A percentile compares a stretch with the other conserved stretches of the same genome.
phyloP scores from a whole-genome alignment of 1,140 invertebrate species.

The Dinoponera quadriceps region DNA sequence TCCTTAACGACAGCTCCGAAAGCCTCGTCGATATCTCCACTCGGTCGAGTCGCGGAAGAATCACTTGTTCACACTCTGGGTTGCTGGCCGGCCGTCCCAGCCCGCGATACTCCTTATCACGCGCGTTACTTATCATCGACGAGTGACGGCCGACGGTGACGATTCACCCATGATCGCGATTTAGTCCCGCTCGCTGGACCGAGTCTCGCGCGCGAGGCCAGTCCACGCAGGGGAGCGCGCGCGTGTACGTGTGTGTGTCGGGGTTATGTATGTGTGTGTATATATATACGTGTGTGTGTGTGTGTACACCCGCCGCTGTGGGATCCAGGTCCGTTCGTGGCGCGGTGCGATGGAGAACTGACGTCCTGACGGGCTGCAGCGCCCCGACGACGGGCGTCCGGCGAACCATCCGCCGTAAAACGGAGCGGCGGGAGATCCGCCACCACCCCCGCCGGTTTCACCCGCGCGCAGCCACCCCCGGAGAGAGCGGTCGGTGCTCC shows the following conservation, averaged over 20 bases:
- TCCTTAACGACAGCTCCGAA: not conserved
- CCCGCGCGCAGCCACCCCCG: constrained; percentile 39
- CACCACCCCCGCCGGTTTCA: constrained; percentile 35
- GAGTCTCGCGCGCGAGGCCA: constrained; percentile 14
- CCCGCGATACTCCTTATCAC: not conserved
- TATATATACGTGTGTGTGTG: constrained; percentile 29
- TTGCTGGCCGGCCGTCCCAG: no score
- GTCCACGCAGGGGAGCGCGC: constrained; percentile 16
- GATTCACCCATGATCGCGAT: constrained; percentile 45
- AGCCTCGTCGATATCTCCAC: constrained; percentile 28
- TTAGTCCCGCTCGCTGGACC: constrained; percentile 16
- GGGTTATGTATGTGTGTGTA: not conserved
- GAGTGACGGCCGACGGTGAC: not conserved
- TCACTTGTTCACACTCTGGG: constrained; percentile 42
- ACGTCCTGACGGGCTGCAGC: constrained; percentile 77
- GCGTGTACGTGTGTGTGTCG: constrained; percentile 18
- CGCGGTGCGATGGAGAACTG: constrained; percentile 81
- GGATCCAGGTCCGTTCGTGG: constrained; percentile 68
- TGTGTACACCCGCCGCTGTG: constrained; percentile 7
- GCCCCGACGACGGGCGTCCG: constrained; percentile 76
- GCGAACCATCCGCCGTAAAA: constrained; percentile 74
- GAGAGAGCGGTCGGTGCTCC: constrained; percentile 35
- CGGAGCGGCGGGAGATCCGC: constrained; percentile 63
- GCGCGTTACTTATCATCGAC: constrained; percentile 38
- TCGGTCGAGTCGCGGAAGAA: constrained; percentile 22